These are phyloP conservation scores for Matsumyia berberina DNA, from an alignment of 2,888 invertebrate genomes.

Conservation along the genomic window DNA sequence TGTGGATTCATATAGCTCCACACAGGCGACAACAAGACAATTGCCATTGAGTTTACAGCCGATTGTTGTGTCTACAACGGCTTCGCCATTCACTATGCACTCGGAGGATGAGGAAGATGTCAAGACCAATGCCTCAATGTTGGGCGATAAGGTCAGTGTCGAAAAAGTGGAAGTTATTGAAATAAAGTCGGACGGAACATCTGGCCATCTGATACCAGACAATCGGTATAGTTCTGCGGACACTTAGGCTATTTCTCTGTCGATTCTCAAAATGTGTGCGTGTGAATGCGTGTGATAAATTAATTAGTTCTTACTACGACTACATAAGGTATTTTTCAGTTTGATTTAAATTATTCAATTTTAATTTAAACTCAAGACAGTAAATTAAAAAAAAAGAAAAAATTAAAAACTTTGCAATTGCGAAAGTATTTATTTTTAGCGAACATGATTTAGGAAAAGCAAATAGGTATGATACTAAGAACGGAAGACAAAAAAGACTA, in stretches of 20 bases:
- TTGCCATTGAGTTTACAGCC: conserved; percentile 80
- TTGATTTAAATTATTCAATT: conserved; percentile 1
- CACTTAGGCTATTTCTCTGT: conserved; percentile 46
- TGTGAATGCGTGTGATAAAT: conserved; percentile 24
- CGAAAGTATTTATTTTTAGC: not conserved
- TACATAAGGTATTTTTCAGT: not conserved
- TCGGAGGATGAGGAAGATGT: conserved; percentile 59
- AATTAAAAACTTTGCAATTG: too few species aligned
- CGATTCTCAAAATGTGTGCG: conserved; percentile 46
- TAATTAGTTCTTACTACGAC: conserved; percentile 8
- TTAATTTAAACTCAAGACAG: conserved; percentile 1
- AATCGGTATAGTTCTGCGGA: conserved; percentile 53
- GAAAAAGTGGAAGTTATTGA: conserved; percentile 84
- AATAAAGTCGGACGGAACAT: conserved; percentile 83
- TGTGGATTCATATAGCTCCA: conserved; percentile 78
- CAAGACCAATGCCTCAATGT: conserved; percentile 12
- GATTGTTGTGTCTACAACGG: conserved; percentile 82
- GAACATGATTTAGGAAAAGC: not conserved
- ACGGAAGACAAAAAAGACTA: not conserved
- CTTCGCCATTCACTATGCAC: conserved; percentile 67
- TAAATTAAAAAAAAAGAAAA: conserved; percentile 1
- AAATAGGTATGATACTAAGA: not conserved
- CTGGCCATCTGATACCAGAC: conserved; percentile 82
- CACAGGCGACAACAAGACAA: conserved; percentile 74
- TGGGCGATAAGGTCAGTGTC: conserved; percentile 80